A percentile compares a stretch with the other conserved stretches of the same genome.
phyloP scores from a whole-genome alignment of 2,888 invertebrate genomes.

The Panorpa germanica region DNA sequence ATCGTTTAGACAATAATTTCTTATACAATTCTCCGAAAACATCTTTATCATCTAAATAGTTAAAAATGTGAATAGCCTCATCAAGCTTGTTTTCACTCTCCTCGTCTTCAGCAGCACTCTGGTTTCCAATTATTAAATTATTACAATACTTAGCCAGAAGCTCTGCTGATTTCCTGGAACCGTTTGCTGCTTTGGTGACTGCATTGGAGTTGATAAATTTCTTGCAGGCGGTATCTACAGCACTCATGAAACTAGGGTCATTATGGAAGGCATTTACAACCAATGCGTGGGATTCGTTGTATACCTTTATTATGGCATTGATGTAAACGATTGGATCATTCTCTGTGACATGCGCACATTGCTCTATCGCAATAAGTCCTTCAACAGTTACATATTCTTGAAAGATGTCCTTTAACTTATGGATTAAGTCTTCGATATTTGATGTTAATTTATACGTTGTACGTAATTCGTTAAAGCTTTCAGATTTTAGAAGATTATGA shows the following conservation, averaged over 20 bases:
- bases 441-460: constrained; percentile 91
- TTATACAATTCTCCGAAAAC: constrained; percentile 99
- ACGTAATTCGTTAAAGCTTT: constrained; percentile 87
- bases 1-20: constrained; percentile 95
- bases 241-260: constrained; percentile 94
- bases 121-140: constrained; percentile 86
- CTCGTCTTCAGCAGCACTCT: constrained; percentile 96
- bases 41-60: constrained; percentile 99
- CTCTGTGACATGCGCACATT: constrained; percentile 78
- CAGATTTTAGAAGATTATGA: constrained; percentile 71
- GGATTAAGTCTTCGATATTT: constrained; percentile 79
- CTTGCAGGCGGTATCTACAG: constrained; percentile 93
- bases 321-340: constrained; percentile 96
- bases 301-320: constrained; percentile 89
- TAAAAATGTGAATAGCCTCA: constrained; percentile 99
- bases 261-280: constrained; percentile 89
- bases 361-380: constrained; percentile 83
- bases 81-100: constrained; percentile 95
- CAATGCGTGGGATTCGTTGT: constrained; percentile 91
- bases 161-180: constrained; percentile 91
- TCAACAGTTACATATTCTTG: constrained; percentile 89
- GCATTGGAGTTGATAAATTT: constrained; percentile 95
- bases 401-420: constrained; percentile 68
- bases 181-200: constrained; percentile 79
- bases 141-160: constrained; percentile 97